Conservation (phyloP, 92 coral and sea anemone genomes). For the Heteractis magnifica region DNA sequence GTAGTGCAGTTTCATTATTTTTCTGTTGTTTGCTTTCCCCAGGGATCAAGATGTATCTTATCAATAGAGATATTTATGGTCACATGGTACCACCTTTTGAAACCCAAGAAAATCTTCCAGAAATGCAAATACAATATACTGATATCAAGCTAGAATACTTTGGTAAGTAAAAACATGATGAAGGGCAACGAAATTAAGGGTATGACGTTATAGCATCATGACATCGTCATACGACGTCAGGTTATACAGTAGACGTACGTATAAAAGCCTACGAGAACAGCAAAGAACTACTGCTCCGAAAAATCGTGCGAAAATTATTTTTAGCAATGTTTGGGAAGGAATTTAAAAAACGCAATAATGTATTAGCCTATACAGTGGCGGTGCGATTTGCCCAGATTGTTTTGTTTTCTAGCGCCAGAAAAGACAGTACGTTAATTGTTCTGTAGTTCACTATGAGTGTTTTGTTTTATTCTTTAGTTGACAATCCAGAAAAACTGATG, state of each 20-base stretch:
- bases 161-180: constrained; percentile 50
- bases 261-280: too few relatives aligned
- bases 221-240: too few relatives aligned
- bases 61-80: constrained; percentile 79
- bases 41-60: constrained; percentile 76
- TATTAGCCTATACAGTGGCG: not conserved
- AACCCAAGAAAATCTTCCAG: constrained; percentile 48
- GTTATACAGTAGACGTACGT: too few relatives aligned
- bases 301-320: too few relatives aligned
- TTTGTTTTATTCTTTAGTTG: constrained; percentile 42
- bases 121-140: constrained; percentile 48
- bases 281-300: not conserved
- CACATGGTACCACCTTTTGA: constrained; percentile 62
- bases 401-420: not conserved
- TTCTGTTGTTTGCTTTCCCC: not conserved
- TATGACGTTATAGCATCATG: too few relatives aligned
- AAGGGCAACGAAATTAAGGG: too few relatives aligned
- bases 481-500: constrained; percentile 85
- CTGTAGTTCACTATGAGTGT: not conserved
- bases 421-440: not conserved
- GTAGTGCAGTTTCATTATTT: not conserved
- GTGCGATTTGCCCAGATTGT: too few relatives aligned
- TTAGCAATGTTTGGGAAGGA: not conserved
- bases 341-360: not conserved
- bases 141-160: constrained; percentile 82